Conservation (phyloP, 2,888 invertebrate genomes). For the Ametastegia equiseti region DNA sequence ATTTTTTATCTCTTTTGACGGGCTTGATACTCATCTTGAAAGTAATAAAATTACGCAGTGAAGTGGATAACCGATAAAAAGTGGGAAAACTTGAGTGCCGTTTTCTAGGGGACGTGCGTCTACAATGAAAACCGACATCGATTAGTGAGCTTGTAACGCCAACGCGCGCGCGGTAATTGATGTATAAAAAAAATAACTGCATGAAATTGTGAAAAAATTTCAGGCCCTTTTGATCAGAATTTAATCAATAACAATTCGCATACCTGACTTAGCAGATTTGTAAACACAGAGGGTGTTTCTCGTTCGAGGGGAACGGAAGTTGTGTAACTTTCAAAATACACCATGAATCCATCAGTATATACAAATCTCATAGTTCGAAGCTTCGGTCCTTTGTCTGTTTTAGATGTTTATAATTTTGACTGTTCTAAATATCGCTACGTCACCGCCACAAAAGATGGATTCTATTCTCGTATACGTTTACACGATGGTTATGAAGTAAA, state of each 20-base stretch:
- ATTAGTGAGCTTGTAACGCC: not conserved
- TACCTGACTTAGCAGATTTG: constrained; percentile 13
- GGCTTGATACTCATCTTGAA: not conserved
- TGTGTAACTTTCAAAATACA: constrained; percentile 19
- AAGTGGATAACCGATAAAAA: not conserved
- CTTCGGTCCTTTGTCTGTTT: not conserved
- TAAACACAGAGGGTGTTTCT: constrained; percentile 4
- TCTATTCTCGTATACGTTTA: constrained; percentile 4
- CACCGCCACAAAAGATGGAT: not conserved
- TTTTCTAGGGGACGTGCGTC: not conserved
- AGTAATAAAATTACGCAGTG: not conserved
- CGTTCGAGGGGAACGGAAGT: not conserved
- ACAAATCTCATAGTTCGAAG: not conserved
- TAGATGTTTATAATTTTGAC: constrained; percentile 5
- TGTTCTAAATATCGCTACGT: not conserved
- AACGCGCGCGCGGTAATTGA: not conserved
- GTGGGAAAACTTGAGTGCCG: not conserved
- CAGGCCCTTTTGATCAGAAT: not conserved
- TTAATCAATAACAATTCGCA: constrained; percentile 13
- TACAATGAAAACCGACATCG: not conserved
- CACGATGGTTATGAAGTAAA: not conserved
- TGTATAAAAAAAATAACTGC: not conserved
- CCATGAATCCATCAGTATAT: not conserved
- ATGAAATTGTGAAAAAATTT: not conserved
- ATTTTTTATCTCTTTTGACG: not conserved